Percentiles rank a stretch among this genome's conserved stretches.
Conservation (phyloP, 2,797 vertebrate genomes). For the Mormyrus proboscirostris region DNA sequence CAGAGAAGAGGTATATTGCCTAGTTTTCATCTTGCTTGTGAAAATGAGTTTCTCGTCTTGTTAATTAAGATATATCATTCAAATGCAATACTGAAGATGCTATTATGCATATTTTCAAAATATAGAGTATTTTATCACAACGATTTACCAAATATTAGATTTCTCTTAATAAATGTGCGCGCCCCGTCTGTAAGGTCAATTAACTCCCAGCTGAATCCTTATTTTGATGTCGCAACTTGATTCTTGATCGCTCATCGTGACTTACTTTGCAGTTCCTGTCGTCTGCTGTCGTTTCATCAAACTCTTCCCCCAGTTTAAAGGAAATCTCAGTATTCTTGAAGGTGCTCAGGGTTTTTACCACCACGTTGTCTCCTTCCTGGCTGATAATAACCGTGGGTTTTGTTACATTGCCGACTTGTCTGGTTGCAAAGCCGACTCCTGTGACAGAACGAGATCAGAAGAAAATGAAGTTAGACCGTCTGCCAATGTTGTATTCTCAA, state of each 20-base stretch:
- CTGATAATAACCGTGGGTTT: constrained; percentile 85
- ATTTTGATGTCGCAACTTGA: not conserved
- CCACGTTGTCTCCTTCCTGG: constrained; percentile 76
- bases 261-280: constrained; percentile 88
- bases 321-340: constrained; percentile 86
- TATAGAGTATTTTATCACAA: not conserved
- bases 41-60: not conserved
- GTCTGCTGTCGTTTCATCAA: constrained; percentile 78
- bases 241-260: not conserved
- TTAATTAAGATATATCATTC: not conserved
- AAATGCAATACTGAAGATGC: not conserved
- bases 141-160: not conserved
- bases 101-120: not conserved
- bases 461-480: not conserved
- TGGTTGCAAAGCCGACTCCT: constrained; percentile 84
- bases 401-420: constrained; percentile 84
- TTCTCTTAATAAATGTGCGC: not conserved
- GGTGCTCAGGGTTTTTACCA: constrained; percentile 76
- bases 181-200: not conserved
- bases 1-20: not conserved
- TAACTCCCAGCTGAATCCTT: not conserved
- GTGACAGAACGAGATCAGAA: constrained; percentile 9
- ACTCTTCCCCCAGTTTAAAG: constrained; percentile 86
- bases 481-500: not conserved
- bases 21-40: not conserved